A percentile compares a stretch with the other conserved stretches of the same genome.
Conservation (phyloP, 2,113 vertebrate genomes). For the Gadus chalcogrammus region DNA sequence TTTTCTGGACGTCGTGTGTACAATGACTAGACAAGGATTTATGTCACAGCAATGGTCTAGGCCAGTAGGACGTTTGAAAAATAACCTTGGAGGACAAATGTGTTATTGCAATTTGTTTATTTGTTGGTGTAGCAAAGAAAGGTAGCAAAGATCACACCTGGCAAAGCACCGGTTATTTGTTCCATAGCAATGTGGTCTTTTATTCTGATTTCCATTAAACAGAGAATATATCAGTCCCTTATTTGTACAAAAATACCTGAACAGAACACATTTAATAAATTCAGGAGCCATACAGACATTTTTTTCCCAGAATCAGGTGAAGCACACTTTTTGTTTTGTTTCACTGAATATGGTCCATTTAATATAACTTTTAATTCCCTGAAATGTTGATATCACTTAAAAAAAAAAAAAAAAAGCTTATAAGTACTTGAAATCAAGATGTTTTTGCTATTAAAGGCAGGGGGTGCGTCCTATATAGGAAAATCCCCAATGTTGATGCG, state of each 20-base stretch:
- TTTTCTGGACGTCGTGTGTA: too few relatives aligned
- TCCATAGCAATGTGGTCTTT: slow-evolving; percentile 90
- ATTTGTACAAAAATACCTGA: slow-evolving; percentile 99
- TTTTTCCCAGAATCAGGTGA: slow-evolving; percentile 80
- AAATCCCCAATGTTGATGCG: neutral
- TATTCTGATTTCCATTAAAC: slow-evolving; percentile 97
- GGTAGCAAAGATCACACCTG: slow-evolving; percentile 5
- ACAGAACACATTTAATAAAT: slow-evolving; percentile 87
- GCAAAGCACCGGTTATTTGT: slow-evolving; percentile 61
- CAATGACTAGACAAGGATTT: too few relatives aligned
- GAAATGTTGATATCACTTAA: slow-evolving; percentile 70
- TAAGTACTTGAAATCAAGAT: slow-evolving; percentile 38
- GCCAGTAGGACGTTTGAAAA: neutral
- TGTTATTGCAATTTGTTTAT: too few relatives aligned
- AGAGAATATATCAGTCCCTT: slow-evolving; percentile 93
- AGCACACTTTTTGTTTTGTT: slow-evolving; percentile 78
- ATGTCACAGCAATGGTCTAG: too few relatives aligned
- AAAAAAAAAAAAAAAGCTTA: slow-evolving; percentile 39
- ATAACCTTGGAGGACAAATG: neutral
- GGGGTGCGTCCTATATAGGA: slow-evolving; percentile 14
- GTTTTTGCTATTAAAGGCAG: too few relatives aligned
- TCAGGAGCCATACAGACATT: slow-evolving; percentile 83
- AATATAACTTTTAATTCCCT: slow-evolving; percentile 65
- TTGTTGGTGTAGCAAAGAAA: neutral
- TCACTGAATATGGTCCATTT: slow-evolving; percentile 72